These are phyloP conservation scores for Heteromurus nitidus DNA, from an alignment of 2,888 invertebrate species.

Conservation along the genomic window DNA sequence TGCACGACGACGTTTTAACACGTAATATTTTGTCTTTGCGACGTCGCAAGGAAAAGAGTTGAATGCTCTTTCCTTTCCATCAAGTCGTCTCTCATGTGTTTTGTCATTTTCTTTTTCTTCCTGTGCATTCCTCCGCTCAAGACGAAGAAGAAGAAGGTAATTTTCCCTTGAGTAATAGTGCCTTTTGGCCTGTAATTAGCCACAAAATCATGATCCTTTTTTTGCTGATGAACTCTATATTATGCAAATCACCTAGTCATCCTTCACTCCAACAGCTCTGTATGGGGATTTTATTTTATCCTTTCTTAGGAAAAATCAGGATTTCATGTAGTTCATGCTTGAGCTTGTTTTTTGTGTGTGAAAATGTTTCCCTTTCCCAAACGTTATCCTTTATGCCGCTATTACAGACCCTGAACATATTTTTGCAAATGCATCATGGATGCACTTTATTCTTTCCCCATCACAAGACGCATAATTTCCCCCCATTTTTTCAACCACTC, in stretches of 20 bases:
- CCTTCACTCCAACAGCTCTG: neutral
- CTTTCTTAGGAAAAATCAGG: constrained; percentile 21
- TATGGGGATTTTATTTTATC: neutral
- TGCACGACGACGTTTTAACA: constrained; percentile 41
- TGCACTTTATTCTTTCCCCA: neutral
- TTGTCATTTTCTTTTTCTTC: constrained; percentile 56
- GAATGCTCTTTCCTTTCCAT: constrained; percentile 52
- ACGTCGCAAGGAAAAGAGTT: constrained; percentile 22
- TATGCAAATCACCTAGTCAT: constrained; percentile 57
- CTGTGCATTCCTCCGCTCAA: constrained; percentile 10
- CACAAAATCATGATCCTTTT: constrained; percentile 59
- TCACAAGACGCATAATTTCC: constrained; percentile 19
- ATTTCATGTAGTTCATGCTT: neutral
- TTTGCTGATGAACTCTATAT: constrained; percentile 54
- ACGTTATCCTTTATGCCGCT: constrained; percentile 1
- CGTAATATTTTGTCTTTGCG: constrained; percentile 16
- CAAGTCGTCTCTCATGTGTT: neutral
- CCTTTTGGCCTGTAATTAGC: constrained; percentile 63
- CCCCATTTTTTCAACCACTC: neutral
- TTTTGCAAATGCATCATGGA: neutral
- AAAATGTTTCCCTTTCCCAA: neutral
- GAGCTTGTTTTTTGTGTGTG: too few species aligned
- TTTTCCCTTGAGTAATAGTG: constrained; percentile 51
- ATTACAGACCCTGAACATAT: neutral
- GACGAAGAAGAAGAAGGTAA: constrained; percentile 8